Conservation (phyloP, 1,140 invertebrate species). For the Riptortus pedestris region DNA sequence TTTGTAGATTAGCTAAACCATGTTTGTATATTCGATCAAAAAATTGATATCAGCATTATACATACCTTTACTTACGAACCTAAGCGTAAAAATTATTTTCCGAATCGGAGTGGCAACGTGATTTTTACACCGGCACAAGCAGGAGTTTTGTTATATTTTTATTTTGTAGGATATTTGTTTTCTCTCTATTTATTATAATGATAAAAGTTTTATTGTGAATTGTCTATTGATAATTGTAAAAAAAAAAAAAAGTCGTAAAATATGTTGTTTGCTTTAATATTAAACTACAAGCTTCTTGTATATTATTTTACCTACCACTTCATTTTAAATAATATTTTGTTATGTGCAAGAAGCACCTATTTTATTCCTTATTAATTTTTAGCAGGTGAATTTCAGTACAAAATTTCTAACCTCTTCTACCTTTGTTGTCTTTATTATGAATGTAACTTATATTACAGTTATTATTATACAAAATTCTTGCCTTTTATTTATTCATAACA, state of each 20-base stretch:
- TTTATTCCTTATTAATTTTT: not conserved
- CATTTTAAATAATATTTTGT: not conserved
- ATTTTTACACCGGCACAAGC: constrained; percentile 16
- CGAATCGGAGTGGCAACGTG: constrained; percentile 14
- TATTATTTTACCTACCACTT: not conserved
- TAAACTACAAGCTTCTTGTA: constrained; percentile 8
- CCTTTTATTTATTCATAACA: not conserved
- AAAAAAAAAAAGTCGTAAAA: not conserved
- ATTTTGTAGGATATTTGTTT: constrained; percentile 9
- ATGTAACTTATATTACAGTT: constrained; percentile 17
- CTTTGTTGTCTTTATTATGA: constrained; percentile 8
- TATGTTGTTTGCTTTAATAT: constrained; percentile 7
- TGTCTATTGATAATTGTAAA: not conserved
- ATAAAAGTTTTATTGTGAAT: constrained; percentile 9
- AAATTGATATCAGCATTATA: constrained; percentile 24
- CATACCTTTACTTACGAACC: constrained; percentile 19
- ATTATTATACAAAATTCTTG: constrained; percentile 6
- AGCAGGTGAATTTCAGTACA: constrained; percentile 2
- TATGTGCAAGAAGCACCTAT: not conserved
- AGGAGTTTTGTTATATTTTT: constrained; percentile 10
- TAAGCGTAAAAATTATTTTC: constrained; percentile 11
- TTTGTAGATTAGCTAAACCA: constrained; percentile 67
- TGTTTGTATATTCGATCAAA: constrained; percentile 20
- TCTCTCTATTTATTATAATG: constrained; percentile 12
- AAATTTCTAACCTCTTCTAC: not conserved